Evolutionary conservation across 2,888 invertebrate genomes (phyloP), one percentile per base, ranked within the genome.

Genomic region (Acronicta aceris): DNA sequence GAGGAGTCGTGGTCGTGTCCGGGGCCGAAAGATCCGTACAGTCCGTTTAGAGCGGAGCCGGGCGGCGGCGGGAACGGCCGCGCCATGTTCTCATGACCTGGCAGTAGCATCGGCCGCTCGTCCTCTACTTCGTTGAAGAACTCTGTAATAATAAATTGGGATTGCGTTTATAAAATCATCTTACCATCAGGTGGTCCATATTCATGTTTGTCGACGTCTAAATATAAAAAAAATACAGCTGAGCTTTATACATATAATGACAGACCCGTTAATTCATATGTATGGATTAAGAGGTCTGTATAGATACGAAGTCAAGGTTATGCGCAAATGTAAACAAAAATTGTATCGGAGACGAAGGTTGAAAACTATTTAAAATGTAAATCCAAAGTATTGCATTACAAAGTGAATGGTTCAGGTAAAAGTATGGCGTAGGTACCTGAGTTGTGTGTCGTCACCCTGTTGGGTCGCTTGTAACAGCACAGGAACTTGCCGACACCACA

Each of bases 401-500:
- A 40, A 7, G 15, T 25, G 15, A 46, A 12, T 45, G 10, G 7
- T 13, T 25, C 12, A 54, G 38, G 10, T 17, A 17, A 21, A 8
- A 25, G 17, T n/a, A 5, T 40, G 1, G 16, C 50, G n/a, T 21
- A 21, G 4, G 21, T 71, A 92, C 92, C 91, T 82, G 88, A 61
- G 21, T 80, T 78, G 3, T 79, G 82, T 16, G 48, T 71, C 5
- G 59, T 43, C 0, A 40, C 60, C 38, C 79, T 78, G 55, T 76
- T 80, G 1, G 87, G 83, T 66, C 88, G 85, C 58, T 95, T 95
- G 86, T 95, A 96, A 79, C 97, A 97, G 81, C 97, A 97, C 65
- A 96, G 95, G 71, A 93, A 95, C 82, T 96, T 96, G 9, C 96
- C 96, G 0, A 88, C 87, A 33, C 96, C 96, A 76, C 97, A 97